Base-by-base conservation (phyloP, 2,797 vertebrate species). In the Enteromius paludinosus region DNA sequence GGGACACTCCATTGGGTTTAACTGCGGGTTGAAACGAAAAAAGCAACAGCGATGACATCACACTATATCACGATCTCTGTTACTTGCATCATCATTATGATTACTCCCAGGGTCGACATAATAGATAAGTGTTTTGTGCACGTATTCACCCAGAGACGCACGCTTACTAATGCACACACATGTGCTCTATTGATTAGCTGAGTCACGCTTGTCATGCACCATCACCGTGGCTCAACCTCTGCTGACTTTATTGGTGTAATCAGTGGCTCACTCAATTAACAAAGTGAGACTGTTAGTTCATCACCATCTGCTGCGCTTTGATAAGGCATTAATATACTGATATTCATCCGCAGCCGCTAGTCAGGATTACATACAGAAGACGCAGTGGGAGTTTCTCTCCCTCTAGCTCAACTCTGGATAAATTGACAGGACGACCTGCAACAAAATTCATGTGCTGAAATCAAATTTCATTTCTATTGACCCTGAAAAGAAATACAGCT, bases 261-360 rank as follows among this genome's bases (percentile, higher is more conserved):
- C 91, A 91, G 87, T 91, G 91, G 92, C 87, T 92, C 89, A 87
- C 91, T 94, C 90, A 92, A 92, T 94, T 94, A 93, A 91, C 87
- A 88, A 41, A 90, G 89, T 85, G 92, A 86, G 82, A 87, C 87
- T 91, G 91, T 90, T 91, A 87, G 91, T 90, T 94, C 90, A 92
- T 90, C 90, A 87, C 92, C 94, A 94, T 94, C 93, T 95, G 93
- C 90, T 90, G 81, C 15, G 86, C 91, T 93, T 93, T 93, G 94
- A 95, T 94, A 94, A 94, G 89, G 93, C 91, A 94, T 95, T 94
- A 94, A 93, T 93, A 89, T 87, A 82, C 87, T 91, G 91, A 91
- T 89, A 89, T 89, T 90, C 92, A 90, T 90, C 90, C 89, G 87
- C 30, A 87, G 91, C 91, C 92, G 86, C 91, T 89, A 89, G 92